Conservation (phyloP, 2,888 invertebrate species). For the Cyrtodaria siliqua region DNA sequence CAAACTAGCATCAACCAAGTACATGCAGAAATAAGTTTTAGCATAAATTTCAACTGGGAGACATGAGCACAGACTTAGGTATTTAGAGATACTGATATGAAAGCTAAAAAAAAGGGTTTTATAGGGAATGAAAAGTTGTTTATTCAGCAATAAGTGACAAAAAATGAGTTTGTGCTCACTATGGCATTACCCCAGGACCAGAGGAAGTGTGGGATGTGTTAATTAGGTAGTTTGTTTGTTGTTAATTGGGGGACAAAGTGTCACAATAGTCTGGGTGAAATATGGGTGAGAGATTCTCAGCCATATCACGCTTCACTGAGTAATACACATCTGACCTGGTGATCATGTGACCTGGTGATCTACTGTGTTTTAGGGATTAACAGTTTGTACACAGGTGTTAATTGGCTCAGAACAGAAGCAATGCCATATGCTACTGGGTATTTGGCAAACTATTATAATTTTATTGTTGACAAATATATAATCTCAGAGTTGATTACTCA, state of each 20-base stretch:
- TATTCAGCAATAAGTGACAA: constrained; percentile 42
- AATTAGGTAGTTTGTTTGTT: constrained; percentile 23
- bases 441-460: too few species aligned
- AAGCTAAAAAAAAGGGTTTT: constrained; percentile 14
- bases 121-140: constrained; percentile 10
- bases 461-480: too few species aligned
- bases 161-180: constrained; percentile 39
- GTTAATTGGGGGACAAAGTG: constrained; percentile 16
- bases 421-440: too few species aligned
- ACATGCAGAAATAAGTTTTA: constrained; percentile 31
- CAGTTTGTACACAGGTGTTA: too few species aligned
- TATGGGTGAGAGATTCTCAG: constrained; percentile 20
- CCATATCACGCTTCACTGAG: too few species aligned
- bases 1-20: constrained; percentile 51
- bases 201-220: constrained; percentile 13
- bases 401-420: too few species aligned
- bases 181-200: constrained; percentile 2
- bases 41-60: too few species aligned
- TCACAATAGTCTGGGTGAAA: constrained; percentile 8
- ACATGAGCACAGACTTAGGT: too few species aligned
- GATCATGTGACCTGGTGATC: constrained; percentile 1
- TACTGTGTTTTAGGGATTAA: constrained; percentile 9
- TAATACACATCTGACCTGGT: too few species aligned
- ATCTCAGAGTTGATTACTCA: too few species aligned
- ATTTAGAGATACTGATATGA: too few species aligned